Percentiles rank a stretch among this genome's conserved stretches.
Evolutionary conservation across 2,797 vertebrate genomes (phyloP).

Genomic region (Rhincodon typus): DNA sequence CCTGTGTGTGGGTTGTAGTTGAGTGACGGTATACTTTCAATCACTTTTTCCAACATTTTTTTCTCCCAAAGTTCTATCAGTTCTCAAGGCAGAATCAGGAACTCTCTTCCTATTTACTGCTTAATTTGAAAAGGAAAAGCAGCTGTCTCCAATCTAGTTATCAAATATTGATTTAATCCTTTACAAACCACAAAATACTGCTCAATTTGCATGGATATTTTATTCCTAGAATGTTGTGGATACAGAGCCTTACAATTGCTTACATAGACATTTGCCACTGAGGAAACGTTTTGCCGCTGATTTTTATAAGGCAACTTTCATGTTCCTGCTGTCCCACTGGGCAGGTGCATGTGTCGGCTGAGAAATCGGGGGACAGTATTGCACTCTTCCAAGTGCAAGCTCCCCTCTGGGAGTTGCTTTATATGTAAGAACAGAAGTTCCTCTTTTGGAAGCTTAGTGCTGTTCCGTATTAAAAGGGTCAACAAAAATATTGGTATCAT

Average conservation of each 20-base stretch:
- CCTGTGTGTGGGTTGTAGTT: background rate
- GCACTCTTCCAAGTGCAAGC: background rate
- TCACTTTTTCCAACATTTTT: background rate
- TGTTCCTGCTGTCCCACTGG: background rate
- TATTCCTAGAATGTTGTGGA: background rate
- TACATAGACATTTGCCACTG: background rate
- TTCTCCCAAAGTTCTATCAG: background rate
- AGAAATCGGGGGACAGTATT: background rate
- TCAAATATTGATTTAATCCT: background rate
- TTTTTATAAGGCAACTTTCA: too few species aligned
- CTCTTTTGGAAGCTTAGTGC: constrained; percentile 22
- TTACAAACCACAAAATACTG: constrained; percentile 5
- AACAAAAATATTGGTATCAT: background rate
- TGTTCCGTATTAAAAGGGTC: background rate
- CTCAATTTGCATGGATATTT: background rate
- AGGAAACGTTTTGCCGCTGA: background rate
- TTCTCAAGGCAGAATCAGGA: background rate
- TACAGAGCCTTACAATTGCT: background rate
- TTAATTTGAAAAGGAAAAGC: background rate
- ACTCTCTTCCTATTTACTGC: background rate
- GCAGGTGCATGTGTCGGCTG: background rate
- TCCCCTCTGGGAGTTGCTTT: background rate
- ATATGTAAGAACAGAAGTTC: background rate
- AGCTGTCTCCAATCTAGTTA: background rate
- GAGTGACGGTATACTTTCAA: background rate